A percentile compares a stretch with the other conserved stretches of the same genome.
Evolutionary conservation across 2,113 vertebrate species (phyloP).

Genomic region (Bos indicus): DNA sequence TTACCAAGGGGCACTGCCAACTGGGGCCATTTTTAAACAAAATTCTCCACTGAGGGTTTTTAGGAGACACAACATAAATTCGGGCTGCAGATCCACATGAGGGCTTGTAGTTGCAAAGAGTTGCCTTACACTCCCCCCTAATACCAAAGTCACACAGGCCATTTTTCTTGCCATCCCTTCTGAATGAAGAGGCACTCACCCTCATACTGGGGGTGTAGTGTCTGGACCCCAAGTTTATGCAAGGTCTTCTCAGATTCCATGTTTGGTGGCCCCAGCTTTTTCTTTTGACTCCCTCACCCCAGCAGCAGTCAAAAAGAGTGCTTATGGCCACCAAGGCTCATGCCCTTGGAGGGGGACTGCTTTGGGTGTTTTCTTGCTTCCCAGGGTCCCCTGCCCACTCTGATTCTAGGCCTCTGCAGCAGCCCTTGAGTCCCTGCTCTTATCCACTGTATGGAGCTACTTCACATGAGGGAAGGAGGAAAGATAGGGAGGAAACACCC

Average conservation of each 20-base stretch:
- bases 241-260: neutral
- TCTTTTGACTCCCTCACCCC: neutral
- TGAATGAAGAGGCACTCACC: neutral
- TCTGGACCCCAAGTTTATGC: neutral
- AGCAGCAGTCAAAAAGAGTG: neutral
- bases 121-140: neutral
- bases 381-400: neutral
- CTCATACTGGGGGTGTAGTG: neutral
- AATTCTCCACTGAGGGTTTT: neutral
- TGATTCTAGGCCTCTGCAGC: neutral
- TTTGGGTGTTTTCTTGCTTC: neutral
- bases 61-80: neutral
- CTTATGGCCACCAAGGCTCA: neutral
- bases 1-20: neutral
- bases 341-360: neutral
- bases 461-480: neutral
- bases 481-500: neutral
- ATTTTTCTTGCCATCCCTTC: neutral
- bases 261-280: neutral
- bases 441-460: neutral
- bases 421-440: neutral
- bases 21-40: neutral
- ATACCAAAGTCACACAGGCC: neutral
- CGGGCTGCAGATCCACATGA: neutral
- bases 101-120: neutral